Conservation (phyloP, 2,797 vertebrate species). For the Siniperca scherzeri region DNA sequence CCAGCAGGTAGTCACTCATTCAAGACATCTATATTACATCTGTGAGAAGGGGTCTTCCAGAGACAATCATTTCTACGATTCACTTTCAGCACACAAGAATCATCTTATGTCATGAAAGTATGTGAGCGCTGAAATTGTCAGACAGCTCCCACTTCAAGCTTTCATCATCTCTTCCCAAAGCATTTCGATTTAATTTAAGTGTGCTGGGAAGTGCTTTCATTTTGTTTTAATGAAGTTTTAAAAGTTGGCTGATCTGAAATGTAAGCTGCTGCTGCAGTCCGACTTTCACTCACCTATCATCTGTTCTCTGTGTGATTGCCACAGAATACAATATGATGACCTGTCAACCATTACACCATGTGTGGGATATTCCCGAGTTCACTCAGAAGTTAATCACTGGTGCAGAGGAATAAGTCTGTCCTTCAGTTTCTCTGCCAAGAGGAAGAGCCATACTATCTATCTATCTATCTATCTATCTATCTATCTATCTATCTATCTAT, state of each 20-base stretch:
- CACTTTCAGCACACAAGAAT: slow-evolving; percentile 80
- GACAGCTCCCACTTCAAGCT: slow-evolving; percentile 79
- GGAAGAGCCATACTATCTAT: slow-evolving; percentile 21
- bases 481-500: slow-evolving; percentile 23
- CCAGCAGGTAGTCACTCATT: slow-evolving; percentile 83
- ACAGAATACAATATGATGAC: slow-evolving; percentile 64
- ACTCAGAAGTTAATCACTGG: slow-evolving; percentile 69
- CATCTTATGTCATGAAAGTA: slow-evolving; percentile 83
- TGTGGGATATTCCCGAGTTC: slow-evolving; percentile 59
- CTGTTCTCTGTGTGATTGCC: slow-evolving; percentile 58
- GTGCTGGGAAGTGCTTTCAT: slow-evolving; percentile 84
- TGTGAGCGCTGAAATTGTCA: slow-evolving; percentile 85
- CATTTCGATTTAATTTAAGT: slow-evolving; percentile 85
- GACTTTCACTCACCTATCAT: slow-evolving; percentile 69
- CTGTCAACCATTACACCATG: slow-evolving; percentile 56
- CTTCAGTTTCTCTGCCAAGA: slow-evolving; percentile 27
- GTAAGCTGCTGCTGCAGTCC: slow-evolving; percentile 67
- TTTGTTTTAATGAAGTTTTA: slow-evolving; percentile 89
- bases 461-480: slow-evolving; percentile 23
- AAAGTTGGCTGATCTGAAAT: slow-evolving; percentile 84
- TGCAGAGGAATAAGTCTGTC: slow-evolving; percentile 48
- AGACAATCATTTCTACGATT: slow-evolving; percentile 82
- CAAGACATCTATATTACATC: slow-evolving; percentile 85
- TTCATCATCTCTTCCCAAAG: slow-evolving; percentile 82
- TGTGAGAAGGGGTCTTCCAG: slow-evolving; percentile 81